Conservation (phyloP, 2,888 invertebrate genomes). For the Rhagonycha lutea region DNA sequence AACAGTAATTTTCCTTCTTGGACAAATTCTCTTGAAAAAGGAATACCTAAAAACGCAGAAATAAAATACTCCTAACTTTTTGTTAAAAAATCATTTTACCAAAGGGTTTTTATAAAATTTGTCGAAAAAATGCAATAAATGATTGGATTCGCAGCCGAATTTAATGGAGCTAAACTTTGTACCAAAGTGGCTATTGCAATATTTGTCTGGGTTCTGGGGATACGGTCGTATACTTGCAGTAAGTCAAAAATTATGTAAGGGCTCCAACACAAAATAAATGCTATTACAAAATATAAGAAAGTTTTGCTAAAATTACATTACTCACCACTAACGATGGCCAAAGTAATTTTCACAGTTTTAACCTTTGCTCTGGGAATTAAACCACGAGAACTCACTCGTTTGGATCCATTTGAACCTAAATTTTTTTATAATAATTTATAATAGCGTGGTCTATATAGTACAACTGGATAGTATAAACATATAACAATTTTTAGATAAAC, state of each 20-base stretch:
- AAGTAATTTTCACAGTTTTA: constrained; percentile 94
- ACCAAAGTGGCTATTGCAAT: constrained; percentile 87
- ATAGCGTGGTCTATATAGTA: too few species aligned
- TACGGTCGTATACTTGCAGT: constrained; percentile 83
- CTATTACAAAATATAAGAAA: constrained; percentile 60
- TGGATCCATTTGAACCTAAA: constrained; percentile 56
- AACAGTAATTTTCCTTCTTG: constrained; percentile 39
- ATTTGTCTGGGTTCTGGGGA: constrained; percentile 78
- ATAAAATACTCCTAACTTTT: neutral
- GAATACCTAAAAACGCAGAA: constrained; percentile 39
- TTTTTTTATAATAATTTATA: too few species aligned
- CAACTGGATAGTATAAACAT: too few species aligned
- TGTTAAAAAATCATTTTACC: neutral
- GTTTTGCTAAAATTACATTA: constrained; percentile 55
- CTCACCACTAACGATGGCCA: constrained; percentile 78
- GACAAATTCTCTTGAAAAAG: constrained; percentile 45
- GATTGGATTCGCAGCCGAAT: constrained; percentile 88
- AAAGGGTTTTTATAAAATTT: neutral
- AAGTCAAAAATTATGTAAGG: constrained; percentile 93
- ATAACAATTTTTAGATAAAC: too few species aligned
- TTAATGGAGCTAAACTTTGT: constrained; percentile 88
- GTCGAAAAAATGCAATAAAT: constrained; percentile 1
- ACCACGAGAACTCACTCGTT: constrained; percentile 86
- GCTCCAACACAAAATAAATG: constrained; percentile 93
- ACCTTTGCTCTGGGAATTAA: constrained; percentile 92